Evolutionary conservation across 2,797 vertebrate genomes (phyloP).

Genomic region (Oreortyx pictus): DNA sequence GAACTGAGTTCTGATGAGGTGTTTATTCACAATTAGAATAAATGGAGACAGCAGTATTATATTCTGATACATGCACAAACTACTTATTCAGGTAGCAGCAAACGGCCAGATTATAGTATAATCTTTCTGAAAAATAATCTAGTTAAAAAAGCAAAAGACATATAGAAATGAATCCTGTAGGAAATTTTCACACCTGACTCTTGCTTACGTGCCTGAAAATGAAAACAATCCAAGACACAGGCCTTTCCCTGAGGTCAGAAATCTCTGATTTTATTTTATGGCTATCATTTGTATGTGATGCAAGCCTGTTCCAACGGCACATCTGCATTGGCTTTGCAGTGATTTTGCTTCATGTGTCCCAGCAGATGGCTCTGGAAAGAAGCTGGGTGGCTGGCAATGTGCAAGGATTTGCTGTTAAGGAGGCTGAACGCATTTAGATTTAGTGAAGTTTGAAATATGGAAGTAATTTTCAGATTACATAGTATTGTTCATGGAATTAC

Average conservation of each 20-base stretch:
- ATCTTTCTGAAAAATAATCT: neutral
- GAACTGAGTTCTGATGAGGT: neutral
- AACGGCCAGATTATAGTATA: neutral
- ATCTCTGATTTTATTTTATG: neutral
- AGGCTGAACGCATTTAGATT: neutral
- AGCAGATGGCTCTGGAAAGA: neutral
- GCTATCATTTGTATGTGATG: neutral
- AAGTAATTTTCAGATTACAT: conserved; percentile 12
- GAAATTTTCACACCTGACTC: neutral
- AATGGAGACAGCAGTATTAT: neutral
- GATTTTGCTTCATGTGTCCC: neutral
- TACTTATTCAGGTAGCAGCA: neutral
- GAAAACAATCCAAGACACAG: neutral
- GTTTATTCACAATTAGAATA: neutral
- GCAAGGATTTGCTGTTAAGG: neutral
- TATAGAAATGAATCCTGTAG: neutral
- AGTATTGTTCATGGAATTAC: neutral
- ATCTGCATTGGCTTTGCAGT: neutral
- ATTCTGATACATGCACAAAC: neutral
- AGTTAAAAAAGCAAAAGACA: neutral
- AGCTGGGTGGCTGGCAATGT: neutral
- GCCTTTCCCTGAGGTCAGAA: neutral
- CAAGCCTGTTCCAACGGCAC: neutral
- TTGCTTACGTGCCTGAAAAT: neutral
- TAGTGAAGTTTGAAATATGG: neutral